These are phyloP conservation scores for Caenorhabditis sinica DNA, from an alignment of 2,888 invertebrate genomes.

Conservation along the genomic window DNA sequence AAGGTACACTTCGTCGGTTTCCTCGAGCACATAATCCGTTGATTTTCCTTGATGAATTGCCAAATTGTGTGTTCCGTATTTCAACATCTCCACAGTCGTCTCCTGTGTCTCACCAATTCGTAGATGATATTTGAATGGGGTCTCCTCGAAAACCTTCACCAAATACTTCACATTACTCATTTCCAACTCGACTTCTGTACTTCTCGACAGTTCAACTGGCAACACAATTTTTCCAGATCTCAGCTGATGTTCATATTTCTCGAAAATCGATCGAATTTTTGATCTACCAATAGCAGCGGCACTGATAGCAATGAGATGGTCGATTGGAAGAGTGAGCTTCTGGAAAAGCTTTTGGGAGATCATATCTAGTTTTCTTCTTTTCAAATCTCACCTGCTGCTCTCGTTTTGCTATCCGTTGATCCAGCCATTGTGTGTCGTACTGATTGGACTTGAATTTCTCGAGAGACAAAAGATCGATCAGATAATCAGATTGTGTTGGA, in stretches of 20 bases:
- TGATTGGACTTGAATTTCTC: conserved; percentile 91
- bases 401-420: conserved; percentile 91
- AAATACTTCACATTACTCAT: conserved; percentile 34
- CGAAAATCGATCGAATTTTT: conserved; percentile 40
- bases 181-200: conserved; percentile 31
- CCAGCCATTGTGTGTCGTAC: conserved; percentile 97
- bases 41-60: conserved; percentile 45
- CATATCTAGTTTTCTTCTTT: neutral
- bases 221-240: conserved; percentile 52
- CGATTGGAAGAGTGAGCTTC: conserved; percentile 38
- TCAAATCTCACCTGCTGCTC: conserved; percentile 36
- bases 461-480: conserved; percentile 95
- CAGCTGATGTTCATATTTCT: conserved; percentile 33
- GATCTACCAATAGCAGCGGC: conserved; percentile 45
- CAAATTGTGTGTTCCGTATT: conserved; percentile 12
- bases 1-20: conserved; percentile 41
- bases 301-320: conserved; percentile 48
- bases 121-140: conserved; percentile 36
- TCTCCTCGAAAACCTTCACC: conserved; percentile 40
- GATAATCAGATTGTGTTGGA: conserved; percentile 91
- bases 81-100: conserved; percentile 48
- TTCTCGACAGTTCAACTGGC: conserved; percentile 32
- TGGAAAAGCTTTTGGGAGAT: conserved; percentile 21
- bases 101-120: conserved; percentile 42
- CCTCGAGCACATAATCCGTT: conserved; percentile 46